Evolutionary conservation across 2,113 vertebrate genomes (phyloP), one percentile per base, ranked within the genome.

Genomic region (Meriones unguiculatus): DNA sequence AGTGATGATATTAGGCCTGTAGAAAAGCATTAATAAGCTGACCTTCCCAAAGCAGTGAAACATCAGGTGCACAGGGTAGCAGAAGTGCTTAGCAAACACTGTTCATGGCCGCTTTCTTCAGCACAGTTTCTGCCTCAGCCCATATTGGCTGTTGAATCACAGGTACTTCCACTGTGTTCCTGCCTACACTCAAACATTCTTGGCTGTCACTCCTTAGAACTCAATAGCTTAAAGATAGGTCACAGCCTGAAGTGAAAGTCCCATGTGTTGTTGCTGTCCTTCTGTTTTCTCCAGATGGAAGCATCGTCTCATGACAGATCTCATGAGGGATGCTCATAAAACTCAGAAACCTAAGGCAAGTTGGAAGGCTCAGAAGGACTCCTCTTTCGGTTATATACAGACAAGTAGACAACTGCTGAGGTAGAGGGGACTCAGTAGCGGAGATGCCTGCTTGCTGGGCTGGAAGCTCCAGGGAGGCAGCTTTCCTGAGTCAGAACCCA

Each of bases 71-170:
- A 4, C 2, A n/a, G 76, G 89, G 52, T 70, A 14, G 50, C 20
- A 8, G 52, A 17, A 12, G 9, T 7, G 3, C 18, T 12, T 0
- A 0, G 59, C 50, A 54, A 30, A 57, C 32, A 54, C 46, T 52
- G 35, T 4, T 28, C 11, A 10, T 32, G 10, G 14, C 22, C 52
- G 4, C 52, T 30, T 17, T 59, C 35, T 57, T 5, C 7, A 1
- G 4, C 0, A 17, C 0, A 12, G 50, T 0, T 9, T 59, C 32
- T 38, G 28, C 22, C 22, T 17, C 38, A 4, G n/a, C 0, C 59
- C n/a, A 35, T 2, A n/a, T 28, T 15, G 7, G 25, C 24, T 38
- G n/a, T 20, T n/a, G 65, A 12, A 9, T 59, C 46, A 3, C 88
- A 59, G 32, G 50, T 38, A 5, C 32, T 0, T 11, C 0, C 0